Conservation (phyloP, 2,888 invertebrate genomes). For the Drosophila stalkeri region DNA sequence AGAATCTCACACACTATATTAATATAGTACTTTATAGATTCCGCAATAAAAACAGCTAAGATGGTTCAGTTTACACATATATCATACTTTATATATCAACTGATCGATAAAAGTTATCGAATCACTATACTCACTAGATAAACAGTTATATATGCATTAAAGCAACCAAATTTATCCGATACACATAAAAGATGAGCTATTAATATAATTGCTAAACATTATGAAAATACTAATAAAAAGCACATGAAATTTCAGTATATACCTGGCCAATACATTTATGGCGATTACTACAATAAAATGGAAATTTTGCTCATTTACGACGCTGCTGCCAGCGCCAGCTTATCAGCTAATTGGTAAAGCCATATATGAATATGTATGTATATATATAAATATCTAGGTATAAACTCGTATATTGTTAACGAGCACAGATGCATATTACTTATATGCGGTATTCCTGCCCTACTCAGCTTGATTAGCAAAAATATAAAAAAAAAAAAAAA, state of each 20-base stretch:
- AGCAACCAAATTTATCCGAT: not conserved
- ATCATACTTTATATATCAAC: not conserved
- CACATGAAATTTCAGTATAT: constrained; percentile 1
- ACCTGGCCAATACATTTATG: not conserved
- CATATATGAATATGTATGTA: not conserved
- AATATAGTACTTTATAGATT: not conserved
- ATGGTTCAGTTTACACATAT: too few relatives aligned
- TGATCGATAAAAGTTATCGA: not conserved
- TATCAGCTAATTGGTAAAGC: constrained; percentile 16
- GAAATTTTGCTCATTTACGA: not conserved
- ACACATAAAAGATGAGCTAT: not conserved
- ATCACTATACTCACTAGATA: not conserved
- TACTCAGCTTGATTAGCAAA: constrained; percentile 46
- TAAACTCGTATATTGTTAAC: constrained; percentile 5
- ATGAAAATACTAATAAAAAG: constrained; percentile 7
- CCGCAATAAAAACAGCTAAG: too few relatives aligned
- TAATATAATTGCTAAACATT: constrained; percentile 1
- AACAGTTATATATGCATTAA: not conserved
- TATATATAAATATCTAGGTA: not conserved
- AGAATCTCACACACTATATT: not conserved
- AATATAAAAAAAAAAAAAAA: not conserved
- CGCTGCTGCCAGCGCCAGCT: constrained; percentile 4
- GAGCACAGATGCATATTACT: constrained; percentile 1
- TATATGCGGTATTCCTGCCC: constrained; percentile 15
- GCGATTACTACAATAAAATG: constrained; percentile 8